Conservation (phyloP, 2,888 invertebrate species). For the Cheilosia vernalis region DNA sequence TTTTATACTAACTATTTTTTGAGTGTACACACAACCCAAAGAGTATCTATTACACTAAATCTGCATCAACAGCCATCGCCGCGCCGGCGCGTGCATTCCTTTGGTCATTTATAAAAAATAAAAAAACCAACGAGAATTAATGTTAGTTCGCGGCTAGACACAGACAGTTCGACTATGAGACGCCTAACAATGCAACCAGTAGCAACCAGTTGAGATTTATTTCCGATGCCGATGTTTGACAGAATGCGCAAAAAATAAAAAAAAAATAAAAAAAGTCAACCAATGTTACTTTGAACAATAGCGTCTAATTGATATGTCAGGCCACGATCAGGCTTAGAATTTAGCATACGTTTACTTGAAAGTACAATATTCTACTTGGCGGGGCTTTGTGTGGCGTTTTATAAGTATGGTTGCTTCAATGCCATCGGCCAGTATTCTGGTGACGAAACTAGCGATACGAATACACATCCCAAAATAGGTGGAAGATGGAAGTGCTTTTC, state of each 20-base stretch:
- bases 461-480: constrained; percentile 55
- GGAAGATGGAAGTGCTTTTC: constrained; percentile 61
- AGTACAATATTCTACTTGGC: constrained; percentile 60
- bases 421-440: constrained; percentile 54
- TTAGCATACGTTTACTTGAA: constrained; percentile 70
- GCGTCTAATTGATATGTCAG: constrained; percentile 71
- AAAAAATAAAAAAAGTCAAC: constrained; percentile 32
- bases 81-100: constrained; percentile 41
- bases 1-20: no score
- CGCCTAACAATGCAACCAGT: constrained; percentile 57
- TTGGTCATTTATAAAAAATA: constrained; percentile 51
- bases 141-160: constrained; percentile 35
- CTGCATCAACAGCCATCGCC: constrained; percentile 41
- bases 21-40: constrained; percentile 35
- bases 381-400: constrained; percentile 62
- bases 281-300: constrained; percentile 70
- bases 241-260: constrained; percentile 29
- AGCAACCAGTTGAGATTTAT: constrained; percentile 60
- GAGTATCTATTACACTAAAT: constrained; percentile 61
- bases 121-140: constrained; percentile 28
- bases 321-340: constrained; percentile 66
- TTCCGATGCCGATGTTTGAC: constrained; percentile 60
- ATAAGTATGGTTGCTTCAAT: constrained; percentile 69
- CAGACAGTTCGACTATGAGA: constrained; percentile 38
- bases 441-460: constrained; percentile 27